phyloP scores from a whole-genome alignment of 2,888 invertebrate species.

The Autographa gamma region DNA sequence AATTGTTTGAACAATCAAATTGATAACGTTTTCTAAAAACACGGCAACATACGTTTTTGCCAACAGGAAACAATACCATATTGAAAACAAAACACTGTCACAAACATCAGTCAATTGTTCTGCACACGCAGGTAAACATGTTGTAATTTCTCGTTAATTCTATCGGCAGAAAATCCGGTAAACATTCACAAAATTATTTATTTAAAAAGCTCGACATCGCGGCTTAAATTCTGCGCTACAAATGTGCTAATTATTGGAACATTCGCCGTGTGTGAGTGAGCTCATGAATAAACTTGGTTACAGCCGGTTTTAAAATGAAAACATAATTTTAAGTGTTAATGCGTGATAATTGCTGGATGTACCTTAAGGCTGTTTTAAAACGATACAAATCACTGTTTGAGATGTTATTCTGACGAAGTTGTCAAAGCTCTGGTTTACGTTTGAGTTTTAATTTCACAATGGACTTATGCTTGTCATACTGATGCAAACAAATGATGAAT shows the following conservation, averaged over 20 bases:
- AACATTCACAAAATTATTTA: constrained; percentile 23
- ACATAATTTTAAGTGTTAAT: background rate
- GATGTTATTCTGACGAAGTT: too few species aligned
- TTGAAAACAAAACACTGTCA: background rate
- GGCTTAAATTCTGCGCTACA: constrained; percentile 23
- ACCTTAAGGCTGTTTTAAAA: too few species aligned
- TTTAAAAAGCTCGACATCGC: constrained; percentile 19
- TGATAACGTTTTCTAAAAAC: too few species aligned
- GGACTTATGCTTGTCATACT: too few species aligned
- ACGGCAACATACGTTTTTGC: background rate
- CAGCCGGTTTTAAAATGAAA: constrained; percentile 1
- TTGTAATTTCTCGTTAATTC: constrained; percentile 2
- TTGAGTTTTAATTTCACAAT: too few species aligned
- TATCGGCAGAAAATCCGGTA: constrained; percentile 2
- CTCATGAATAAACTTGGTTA: constrained; percentile 48
- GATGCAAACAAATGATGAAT: too few species aligned
- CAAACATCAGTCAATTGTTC: background rate
- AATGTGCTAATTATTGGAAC: constrained; percentile 38
- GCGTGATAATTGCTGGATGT: too few species aligned
- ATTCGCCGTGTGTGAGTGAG: constrained; percentile 16
- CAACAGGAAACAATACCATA: background rate
- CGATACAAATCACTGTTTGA: too few species aligned
- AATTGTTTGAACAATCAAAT: too few species aligned
- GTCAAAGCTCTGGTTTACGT: too few species aligned
- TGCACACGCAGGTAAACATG: background rate